Percentiles rank a stretch among this genome's conserved stretches.
Conservation (phyloP, 2,113 vertebrate species). For the Forbesichthys agassizii region DNA sequence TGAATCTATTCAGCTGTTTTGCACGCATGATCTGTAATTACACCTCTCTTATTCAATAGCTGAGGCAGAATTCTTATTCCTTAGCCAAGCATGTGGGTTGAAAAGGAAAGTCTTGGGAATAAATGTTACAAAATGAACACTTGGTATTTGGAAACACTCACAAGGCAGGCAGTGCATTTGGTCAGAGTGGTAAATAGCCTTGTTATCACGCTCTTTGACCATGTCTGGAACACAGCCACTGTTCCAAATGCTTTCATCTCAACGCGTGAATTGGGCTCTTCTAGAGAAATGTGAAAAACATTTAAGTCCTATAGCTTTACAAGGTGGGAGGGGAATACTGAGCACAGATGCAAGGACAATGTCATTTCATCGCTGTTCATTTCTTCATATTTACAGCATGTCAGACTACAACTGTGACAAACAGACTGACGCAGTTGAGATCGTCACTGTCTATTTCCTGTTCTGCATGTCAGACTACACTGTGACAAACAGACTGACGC, state of each 20-base stretch:
- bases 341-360: not conserved
- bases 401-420: no score
- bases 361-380: not conserved
- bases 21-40: not conserved
- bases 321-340: constrained; percentile 9
- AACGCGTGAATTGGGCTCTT: constrained; percentile 47
- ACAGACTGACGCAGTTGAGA: not conserved
- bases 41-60: not conserved
- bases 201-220: constrained; percentile 46
- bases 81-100: not conserved
- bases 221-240: constrained; percentile 16
- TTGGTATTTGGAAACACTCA: constrained; percentile 36
- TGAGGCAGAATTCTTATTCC: constrained; percentile 19
- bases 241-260: constrained; percentile 51
- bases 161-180: constrained; percentile 38
- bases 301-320: constrained; percentile 24
- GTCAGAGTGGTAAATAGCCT: constrained; percentile 52
- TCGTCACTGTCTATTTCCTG: not conserved
- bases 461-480: not conserved
- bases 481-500: not conserved
- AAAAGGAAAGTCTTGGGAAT: constrained; percentile 26
- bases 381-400: not conserved
- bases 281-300: constrained; percentile 24
- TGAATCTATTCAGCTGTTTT: constrained; percentile 22
- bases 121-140: constrained; percentile 29